A percentile compares a stretch with the other conserved stretches of the same genome.
phyloP scores from a whole-genome alignment of 2,797 vertebrate genomes.

The Gorsachius magnificus region DNA sequence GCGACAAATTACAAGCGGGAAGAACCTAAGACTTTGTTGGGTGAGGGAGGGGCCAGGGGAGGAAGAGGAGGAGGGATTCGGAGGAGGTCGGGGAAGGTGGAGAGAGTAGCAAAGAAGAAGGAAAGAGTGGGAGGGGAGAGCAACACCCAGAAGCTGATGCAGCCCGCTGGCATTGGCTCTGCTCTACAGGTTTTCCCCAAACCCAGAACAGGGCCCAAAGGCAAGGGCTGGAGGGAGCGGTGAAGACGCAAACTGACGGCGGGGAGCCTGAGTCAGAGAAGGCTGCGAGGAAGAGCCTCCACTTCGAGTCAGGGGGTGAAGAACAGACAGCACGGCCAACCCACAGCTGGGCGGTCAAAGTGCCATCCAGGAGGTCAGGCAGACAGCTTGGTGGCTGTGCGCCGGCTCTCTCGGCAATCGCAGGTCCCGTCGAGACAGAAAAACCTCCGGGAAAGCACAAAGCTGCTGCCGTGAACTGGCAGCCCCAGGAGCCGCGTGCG shows the following conservation, averaged over 20 bases:
- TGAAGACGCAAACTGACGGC: background rate
- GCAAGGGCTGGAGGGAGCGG: background rate
- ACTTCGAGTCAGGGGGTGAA: background rate
- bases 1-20: slow-evolving; percentile 93
- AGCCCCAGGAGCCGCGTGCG: background rate
- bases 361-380: background rate
- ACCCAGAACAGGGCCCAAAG: background rate
- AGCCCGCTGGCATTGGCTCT: background rate
- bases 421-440: background rate
- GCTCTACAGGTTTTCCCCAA: background rate
- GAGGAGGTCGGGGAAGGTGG: background rate
- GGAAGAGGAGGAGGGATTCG: background rate
- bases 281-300: background rate
- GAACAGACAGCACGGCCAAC: background rate
- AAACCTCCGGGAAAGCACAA: background rate
- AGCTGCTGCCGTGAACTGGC: background rate
- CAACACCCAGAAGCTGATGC: background rate
- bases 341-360: background rate
- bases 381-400: background rate
- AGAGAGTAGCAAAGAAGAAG: background rate
- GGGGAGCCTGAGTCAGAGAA: background rate
- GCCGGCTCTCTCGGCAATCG: background rate
- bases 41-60: background rate
- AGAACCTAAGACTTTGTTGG: slow-evolving; percentile 78
- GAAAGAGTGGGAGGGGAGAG: slow-evolving; percentile 6